A percentile compares a stretch with the other conserved stretches of the same genome.
Evolutionary conservation across 2,888 invertebrate genomes (phyloP).

Genomic region (Pandemis corylana): DNA sequence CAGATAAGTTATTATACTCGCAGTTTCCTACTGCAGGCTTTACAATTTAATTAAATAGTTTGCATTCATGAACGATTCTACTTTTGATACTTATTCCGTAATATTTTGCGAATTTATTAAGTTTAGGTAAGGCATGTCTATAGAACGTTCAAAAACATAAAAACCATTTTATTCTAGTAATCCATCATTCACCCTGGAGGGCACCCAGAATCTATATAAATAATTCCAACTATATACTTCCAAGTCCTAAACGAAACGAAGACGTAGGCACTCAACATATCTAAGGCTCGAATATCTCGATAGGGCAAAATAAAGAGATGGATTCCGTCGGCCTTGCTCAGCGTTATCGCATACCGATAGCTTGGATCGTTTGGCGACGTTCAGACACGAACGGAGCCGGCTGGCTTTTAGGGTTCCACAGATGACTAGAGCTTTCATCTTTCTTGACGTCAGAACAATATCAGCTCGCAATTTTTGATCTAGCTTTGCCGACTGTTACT

Average conservation of each 20-base stretch:
- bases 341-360: slow-evolving; percentile 60
- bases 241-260: neutral
- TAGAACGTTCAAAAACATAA: no score
- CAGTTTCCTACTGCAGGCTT: slow-evolving; percentile 38
- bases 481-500: neutral
- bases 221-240: neutral
- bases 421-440: neutral
- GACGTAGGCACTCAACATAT: slow-evolving; percentile 28
- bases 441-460: neutral
- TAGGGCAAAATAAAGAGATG: slow-evolving; percentile 50
- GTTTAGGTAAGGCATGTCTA: no score
- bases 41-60: slow-evolving; percentile 39
- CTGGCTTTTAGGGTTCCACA: slow-evolving; percentile 40
- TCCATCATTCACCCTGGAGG: neutral
- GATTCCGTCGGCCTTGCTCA: slow-evolving; percentile 56
- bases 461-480: neutral
- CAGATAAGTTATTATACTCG: slow-evolving; percentile 41
- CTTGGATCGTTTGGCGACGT: slow-evolving; percentile 44
- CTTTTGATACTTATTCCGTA: slow-evolving; percentile 60
- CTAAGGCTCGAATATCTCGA: slow-evolving; percentile 37
- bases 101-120: neutral
- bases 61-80: slow-evolving; percentile 56
- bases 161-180: neutral
- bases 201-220: neutral
- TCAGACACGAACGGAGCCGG: slow-evolving; percentile 26